Percentiles rank a stretch among this genome's conserved stretches.
Conservation (phyloP, 2,888 invertebrate genomes). For the Philereme transversata region DNA sequence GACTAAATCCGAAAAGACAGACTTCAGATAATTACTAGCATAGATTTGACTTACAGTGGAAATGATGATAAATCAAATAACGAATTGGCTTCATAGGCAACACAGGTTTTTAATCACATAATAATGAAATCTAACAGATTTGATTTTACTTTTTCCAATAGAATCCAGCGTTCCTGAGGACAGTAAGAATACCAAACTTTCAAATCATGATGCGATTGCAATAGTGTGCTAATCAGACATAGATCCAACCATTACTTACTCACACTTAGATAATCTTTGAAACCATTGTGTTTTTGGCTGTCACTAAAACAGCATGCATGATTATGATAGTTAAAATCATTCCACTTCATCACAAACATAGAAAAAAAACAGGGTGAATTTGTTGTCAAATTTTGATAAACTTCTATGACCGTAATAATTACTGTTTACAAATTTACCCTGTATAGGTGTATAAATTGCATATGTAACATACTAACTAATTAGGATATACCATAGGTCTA, state of each 20-base stretch:
- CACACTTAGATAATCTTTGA: constrained; percentile 4
- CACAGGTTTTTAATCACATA: background rate
- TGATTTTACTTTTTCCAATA: constrained; percentile 68
- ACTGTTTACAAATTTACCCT: too few relatives aligned
- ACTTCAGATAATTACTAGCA: too few relatives aligned
- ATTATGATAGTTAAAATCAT: background rate
- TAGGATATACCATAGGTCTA: constrained; percentile 1
- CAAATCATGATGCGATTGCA: constrained; percentile 82
- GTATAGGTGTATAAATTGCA: too few relatives aligned
- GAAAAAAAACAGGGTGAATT: too few relatives aligned
- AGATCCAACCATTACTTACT: constrained; percentile 13
- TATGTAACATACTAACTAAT: constrained; percentile 4
- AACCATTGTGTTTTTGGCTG: constrained; percentile 2
- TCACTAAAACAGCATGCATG: constrained; percentile 15
- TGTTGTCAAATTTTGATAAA: too few relatives aligned
- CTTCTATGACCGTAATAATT: too few relatives aligned
- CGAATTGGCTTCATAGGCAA: background rate
- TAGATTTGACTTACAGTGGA: too few relatives aligned
- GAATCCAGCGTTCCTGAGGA: constrained; percentile 74
- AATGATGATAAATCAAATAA: too few relatives aligned
- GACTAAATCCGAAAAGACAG: too few relatives aligned
- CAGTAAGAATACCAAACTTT: constrained; percentile 64
- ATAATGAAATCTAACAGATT: constrained; percentile 1
- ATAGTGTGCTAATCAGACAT: constrained; percentile 74
- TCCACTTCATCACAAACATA: too few relatives aligned